These are phyloP conservation scores for Xiphydria camelus DNA, from an alignment of 2,888 invertebrate species.

Conservation along the genomic window DNA sequence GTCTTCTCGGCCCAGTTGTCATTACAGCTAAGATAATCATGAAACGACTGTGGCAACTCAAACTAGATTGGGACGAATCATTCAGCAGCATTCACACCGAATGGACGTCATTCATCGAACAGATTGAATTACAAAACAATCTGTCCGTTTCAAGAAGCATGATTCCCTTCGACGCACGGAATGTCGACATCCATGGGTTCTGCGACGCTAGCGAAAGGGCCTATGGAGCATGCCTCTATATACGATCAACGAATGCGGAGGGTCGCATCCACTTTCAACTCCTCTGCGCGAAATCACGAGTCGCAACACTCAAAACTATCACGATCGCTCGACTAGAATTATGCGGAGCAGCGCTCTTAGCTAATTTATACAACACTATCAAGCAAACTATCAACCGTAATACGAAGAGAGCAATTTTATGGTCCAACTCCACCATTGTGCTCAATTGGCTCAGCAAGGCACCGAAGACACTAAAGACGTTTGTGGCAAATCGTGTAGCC, in stretches of 20 bases:
- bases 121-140: too few relatives aligned
- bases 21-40: conserved; percentile 16
- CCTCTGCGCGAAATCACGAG: conserved; percentile 5
- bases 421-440: conserved; percentile 2
- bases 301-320: conserved; percentile 1
- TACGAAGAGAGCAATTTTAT: not conserved
- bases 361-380: not conserved
- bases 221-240: conserved; percentile 23
- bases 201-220: conserved; percentile 17
- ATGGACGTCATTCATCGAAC: conserved; percentile 10
- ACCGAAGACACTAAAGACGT: conserved; percentile 1
- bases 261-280: not conserved
- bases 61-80: conserved; percentile 12
- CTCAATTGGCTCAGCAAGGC: not conserved
- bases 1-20: conserved; percentile 18
- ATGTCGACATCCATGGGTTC: conserved; percentile 22
- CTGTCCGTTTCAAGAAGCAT: too few relatives aligned
- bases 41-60: conserved; percentile 13
- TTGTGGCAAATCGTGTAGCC: conserved; percentile 5
- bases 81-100: not conserved
- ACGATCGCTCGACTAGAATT: conserved; percentile 5
- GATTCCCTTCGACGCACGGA: not conserved
- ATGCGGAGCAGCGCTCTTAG: not conserved
- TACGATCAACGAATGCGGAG: conserved; percentile 2
- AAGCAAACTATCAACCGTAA: not conserved